Conservation (phyloP, 2,888 invertebrate genomes). For the Atherix ibis region DNA sequence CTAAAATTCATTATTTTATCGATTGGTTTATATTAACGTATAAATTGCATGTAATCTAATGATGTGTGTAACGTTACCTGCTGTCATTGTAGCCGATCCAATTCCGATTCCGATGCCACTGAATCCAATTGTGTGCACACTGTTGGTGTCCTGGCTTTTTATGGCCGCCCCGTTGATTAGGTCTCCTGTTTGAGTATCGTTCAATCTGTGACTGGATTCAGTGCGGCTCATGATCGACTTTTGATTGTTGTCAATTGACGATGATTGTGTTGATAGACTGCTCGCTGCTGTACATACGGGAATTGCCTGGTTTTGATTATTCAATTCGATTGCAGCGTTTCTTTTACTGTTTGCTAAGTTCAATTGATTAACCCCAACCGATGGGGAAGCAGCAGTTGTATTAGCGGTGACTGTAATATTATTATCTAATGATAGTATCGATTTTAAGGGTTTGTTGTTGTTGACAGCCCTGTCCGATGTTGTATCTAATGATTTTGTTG, state of each 20-base stretch:
- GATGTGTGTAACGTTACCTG: too few species aligned
- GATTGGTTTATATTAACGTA: too few species aligned
- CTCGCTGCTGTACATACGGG: background rate
- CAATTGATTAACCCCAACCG: too few species aligned
- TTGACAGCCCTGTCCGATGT: conserved; percentile 21
- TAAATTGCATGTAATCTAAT: too few species aligned
- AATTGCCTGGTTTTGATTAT: conserved; percentile 3
- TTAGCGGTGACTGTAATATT: conserved; percentile 2
- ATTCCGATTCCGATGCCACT: too few species aligned
- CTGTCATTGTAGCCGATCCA: too few species aligned
- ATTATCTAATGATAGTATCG: conserved; percentile 27
- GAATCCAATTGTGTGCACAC: too few species aligned
- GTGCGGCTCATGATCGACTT: conserved; percentile 15
- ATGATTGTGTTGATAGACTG: background rate
- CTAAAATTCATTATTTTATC: background rate
- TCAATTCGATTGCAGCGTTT: conserved; percentile 1
- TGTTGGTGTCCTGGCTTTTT: too few species aligned
- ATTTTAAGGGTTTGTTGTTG: conserved; percentile 29
- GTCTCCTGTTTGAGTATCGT: conserved; percentile 4
- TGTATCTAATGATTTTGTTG: conserved; percentile 29
- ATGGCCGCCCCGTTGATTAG: conserved; percentile 10
- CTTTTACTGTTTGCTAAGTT: conserved; percentile 4
- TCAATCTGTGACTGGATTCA: conserved; percentile 16
- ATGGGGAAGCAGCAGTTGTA: conserved; percentile 3
- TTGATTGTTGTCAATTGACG: conserved; percentile 9